A percentile compares a stretch with the other conserved stretches of the same genome.
Conservation (phyloP, 2,888 invertebrate species). For the Empis livida region DNA sequence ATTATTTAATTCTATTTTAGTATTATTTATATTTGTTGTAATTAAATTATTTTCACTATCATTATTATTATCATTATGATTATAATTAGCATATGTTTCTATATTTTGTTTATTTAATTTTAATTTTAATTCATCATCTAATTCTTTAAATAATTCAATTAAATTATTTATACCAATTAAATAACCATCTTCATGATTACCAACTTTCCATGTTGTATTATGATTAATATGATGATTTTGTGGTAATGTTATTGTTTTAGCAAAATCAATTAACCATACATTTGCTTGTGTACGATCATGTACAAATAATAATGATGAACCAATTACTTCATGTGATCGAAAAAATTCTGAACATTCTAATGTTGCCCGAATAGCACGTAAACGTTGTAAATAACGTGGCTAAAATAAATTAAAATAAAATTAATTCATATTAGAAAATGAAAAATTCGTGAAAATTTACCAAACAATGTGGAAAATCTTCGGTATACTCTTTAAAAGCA, state of each 20-base stretch:
- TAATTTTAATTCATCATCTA: slow-evolving; percentile 17
- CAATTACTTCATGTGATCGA: slow-evolving; percentile 83
- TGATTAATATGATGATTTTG: slow-evolving; percentile 62
- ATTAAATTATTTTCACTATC: slow-evolving; percentile 9
- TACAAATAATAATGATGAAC: slow-evolving; percentile 87
- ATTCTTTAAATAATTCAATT: slow-evolving; percentile 58
- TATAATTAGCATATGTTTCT: neutral
- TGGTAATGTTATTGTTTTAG: slow-evolving; percentile 80
- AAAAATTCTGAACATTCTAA: slow-evolving; percentile 83
- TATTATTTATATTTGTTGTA: slow-evolving; percentile 7
- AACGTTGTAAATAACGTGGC: slow-evolving; percentile 71
- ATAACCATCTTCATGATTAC: slow-evolving; percentile 95
- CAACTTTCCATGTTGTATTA: slow-evolving; percentile 77
- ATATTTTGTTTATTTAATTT: slow-evolving; percentile 1
- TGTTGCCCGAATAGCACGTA: slow-evolving; percentile 71
- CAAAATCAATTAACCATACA: slow-evolving; percentile 96
- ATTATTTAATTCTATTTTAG: slow-evolving; percentile 10
- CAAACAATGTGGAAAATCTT: slow-evolving; percentile 62
- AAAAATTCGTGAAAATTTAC: slow-evolving; percentile 40
- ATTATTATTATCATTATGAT: slow-evolving; percentile 5
- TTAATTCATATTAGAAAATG: neutral
- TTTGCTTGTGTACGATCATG: slow-evolving; percentile 81
- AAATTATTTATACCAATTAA: slow-evolving; percentile 83
- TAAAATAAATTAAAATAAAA: slow-evolving; percentile 27
- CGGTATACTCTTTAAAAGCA: slow-evolving; percentile 70